phyloP scores from a whole-genome alignment of 2,113 vertebrate species.

The Cyprinodon tularosa region DNA sequence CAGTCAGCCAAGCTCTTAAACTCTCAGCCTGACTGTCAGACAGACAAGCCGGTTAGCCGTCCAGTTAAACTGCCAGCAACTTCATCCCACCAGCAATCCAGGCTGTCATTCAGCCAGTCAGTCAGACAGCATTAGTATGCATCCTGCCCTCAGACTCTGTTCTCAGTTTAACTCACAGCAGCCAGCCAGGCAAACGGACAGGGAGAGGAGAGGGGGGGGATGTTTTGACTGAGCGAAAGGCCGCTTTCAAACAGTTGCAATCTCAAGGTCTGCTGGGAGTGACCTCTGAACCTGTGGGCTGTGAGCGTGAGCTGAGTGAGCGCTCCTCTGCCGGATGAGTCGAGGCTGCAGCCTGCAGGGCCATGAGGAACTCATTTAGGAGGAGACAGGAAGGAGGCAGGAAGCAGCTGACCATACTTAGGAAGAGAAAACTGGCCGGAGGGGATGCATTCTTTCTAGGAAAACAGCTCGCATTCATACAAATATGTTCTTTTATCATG shows the following conservation, averaged over 20 bases:
- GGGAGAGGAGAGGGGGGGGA: not conserved
- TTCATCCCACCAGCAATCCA: constrained; percentile 53
- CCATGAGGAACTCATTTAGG: constrained; percentile 74
- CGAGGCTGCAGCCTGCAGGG: constrained; percentile 54
- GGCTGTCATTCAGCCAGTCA: constrained; percentile 47
- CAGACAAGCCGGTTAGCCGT: constrained; percentile 55
- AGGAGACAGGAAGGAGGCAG: constrained; percentile 46
- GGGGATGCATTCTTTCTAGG: constrained; percentile 51
- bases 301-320: constrained; percentile 1
- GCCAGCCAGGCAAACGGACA: constrained; percentile 14
- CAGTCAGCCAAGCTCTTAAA: constrained; percentile 56
- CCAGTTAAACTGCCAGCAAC: constrained; percentile 52
- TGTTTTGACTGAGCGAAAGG: constrained; percentile 51
- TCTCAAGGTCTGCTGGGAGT: constrained; percentile 58
- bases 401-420: constrained; percentile 48
- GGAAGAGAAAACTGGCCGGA: constrained; percentile 38
- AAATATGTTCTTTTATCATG: constrained; percentile 13
- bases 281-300: constrained; percentile 64
- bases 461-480: constrained; percentile 37
- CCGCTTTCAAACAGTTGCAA: constrained; percentile 60
- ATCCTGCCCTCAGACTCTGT: constrained; percentile 51
- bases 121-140: constrained; percentile 53
- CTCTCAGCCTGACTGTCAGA: constrained; percentile 53
- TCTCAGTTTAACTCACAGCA: constrained; percentile 38
- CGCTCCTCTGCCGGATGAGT: constrained; percentile 26